phyloP scores from a whole-genome alignment of 2,888 invertebrate species.

The Cenopis cana region DNA sequence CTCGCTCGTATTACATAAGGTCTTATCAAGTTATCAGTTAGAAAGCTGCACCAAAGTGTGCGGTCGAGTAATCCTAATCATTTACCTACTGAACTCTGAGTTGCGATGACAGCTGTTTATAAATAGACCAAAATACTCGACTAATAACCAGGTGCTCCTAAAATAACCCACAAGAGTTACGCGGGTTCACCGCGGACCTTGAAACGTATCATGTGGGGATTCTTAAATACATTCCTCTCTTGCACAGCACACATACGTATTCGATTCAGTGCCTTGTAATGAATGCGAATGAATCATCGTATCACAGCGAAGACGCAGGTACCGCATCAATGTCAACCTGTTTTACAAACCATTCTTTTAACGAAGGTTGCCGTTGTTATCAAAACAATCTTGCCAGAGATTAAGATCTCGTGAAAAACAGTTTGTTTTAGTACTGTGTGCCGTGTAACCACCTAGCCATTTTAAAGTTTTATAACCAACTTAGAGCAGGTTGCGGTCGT shows the following conservation, averaged over 20 bases:
- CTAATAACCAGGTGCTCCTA: conserved; percentile 49
- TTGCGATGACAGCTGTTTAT: conserved; percentile 42
- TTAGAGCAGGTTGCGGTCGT: conserved; percentile 23
- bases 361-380: conserved; percentile 29
- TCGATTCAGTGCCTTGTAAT: conserved; percentile 33
- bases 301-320: conserved; percentile 25
- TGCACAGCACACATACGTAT: conserved; percentile 15
- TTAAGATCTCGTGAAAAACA: background rate
- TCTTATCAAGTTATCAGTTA: conserved; percentile 65
- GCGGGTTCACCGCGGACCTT: conserved; percentile 32
- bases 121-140: conserved; percentile 49
- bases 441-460: background rate
- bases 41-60: conserved; percentile 67
- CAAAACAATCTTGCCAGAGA: conserved; percentile 28
- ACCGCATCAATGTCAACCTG: conserved; percentile 63
- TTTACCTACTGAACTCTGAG: conserved; percentile 49
- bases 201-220: conserved; percentile 29
- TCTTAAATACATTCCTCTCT: conserved; percentile 20
- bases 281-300: conserved; percentile 40
- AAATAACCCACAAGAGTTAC: conserved; percentile 47
- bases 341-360: conserved; percentile 46
- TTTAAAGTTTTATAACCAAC: conserved; percentile 14
- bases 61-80: conserved; percentile 42
- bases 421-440: background rate
- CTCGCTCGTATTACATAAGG: conserved; percentile 64